Evolutionary conservation across 1,140 invertebrate species (phyloP), one percentile per base, ranked within the genome.

Genomic region (Eurosta solidaginis): DNA sequence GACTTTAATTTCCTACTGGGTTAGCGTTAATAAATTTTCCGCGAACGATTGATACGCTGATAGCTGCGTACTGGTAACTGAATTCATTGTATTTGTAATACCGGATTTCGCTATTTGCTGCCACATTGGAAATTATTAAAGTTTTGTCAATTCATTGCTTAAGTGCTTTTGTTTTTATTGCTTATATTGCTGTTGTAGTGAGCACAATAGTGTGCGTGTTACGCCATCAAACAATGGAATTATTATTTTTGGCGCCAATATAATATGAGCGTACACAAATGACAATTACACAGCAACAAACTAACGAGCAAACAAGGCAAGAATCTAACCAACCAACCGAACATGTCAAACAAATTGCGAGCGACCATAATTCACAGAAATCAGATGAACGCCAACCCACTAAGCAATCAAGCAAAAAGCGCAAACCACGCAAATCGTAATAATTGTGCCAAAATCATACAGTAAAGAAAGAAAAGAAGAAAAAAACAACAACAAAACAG

Each of bases 181-280:
- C n/a, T n/a, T n/a, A n/a, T n/a, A n/a, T n/a, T n/a, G n/a, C n/a
- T n/a, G n/a, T n/a, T n/a, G n/a, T n/a, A n/a, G 20, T 52, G 1
- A 29, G 52, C 59, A 29, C 9, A 40, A 20, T 36, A 25, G 50
- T 27, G 10, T 22, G 47, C n/a, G n/a, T n/a, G n/a, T n/a, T n/a
- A n/a, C n/a, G 7, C 25, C 59, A 68, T 68, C 59, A 68, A 68
- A 68, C 59, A 68, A 68, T 68, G 27, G 27, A 22, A 20, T 68
- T 68, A 68, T 68, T 68, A 68, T 68, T 68, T n/a, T 68, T 68
- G 59, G 59, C 59, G 59, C 59, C 59, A 68, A 68, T 33, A 68
- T 40, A 40, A 68, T 68, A n/a, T 33, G 59, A 29, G 33, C 33
- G 40, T 40, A n/a, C n/a, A n/a, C n/a, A n/a, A 20, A 68, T 68